A percentile compares a stretch with the other conserved stretches of the same genome.
Evolutionary conservation across 2,797 vertebrate genomes (phyloP).

Genomic region (Phrynocephalus vlangalii): DNA sequence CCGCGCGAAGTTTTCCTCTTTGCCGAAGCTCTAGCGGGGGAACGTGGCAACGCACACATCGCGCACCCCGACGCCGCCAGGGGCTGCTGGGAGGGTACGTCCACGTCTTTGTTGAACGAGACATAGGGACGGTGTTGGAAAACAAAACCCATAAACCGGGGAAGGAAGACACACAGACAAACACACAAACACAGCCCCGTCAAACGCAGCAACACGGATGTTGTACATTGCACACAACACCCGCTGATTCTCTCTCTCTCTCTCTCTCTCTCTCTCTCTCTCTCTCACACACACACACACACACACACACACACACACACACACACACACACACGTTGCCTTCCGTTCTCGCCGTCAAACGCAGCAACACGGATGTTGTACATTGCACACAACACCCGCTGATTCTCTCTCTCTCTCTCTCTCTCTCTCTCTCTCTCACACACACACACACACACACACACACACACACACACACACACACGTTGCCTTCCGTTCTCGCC

Average conservation of each 20-base stretch:
- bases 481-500: too few species aligned
- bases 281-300: too few species aligned
- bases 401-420: not conserved
- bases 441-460: too few species aligned
- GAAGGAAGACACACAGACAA: too few species aligned
- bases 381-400: too few species aligned
- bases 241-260: not conserved
- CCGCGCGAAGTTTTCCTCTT: not conserved
- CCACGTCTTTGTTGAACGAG: not conserved
- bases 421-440: too few species aligned
- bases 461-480: too few species aligned
- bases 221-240: not conserved
- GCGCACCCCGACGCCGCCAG: fast-evolving
- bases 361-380: too few species aligned
- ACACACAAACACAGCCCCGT: not conserved
- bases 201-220: fast-evolving
- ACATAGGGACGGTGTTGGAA: not conserved
- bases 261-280: too few species aligned
- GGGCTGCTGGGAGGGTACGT: not conserved
- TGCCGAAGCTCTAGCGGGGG: not conserved
- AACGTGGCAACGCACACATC: not conserved
- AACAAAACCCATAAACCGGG: not conserved
- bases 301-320: too few species aligned
- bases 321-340: too few species aligned
- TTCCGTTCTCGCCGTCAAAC: too few species aligned